Evolutionary conservation across 1,140 invertebrate species (phyloP).

Genomic region (Uloborus diversus): DNA sequence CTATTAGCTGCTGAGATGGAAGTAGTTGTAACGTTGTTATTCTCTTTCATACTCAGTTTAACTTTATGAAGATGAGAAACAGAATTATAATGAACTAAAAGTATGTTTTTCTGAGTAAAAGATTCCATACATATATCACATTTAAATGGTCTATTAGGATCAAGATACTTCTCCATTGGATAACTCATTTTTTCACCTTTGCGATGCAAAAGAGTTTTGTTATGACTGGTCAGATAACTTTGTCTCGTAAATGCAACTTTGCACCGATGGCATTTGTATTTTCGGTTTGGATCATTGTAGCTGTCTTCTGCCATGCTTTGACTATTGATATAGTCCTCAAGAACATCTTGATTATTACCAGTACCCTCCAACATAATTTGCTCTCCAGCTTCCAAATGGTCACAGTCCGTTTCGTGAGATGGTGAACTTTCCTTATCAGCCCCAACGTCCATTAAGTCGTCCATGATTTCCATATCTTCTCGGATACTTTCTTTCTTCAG

Average conservation of each 20-base stretch:
- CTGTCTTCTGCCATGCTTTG: conserved; percentile 90
- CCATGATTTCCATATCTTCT: conserved; percentile 39
- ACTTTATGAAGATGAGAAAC: conserved; percentile 95
- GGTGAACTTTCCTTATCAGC: conserved; percentile 46
- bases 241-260: conserved; percentile 93
- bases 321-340: conserved; percentile 91
- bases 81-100: conserved; percentile 94
- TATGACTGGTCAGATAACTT: conserved; percentile 89
- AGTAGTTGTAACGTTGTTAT: conserved; percentile 15
- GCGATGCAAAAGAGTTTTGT: conserved; percentile 89
- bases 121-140: conserved; percentile 98
- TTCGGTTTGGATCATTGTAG: conserved; percentile 88
- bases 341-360: conserved; percentile 63
- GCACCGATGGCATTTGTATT: conserved; percentile 94
- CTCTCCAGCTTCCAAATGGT: conserved; percentile 38
- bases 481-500: conserved; percentile 61
- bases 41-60: conserved; percentile 82
- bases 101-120: conserved; percentile 95
- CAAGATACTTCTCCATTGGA: conserved; percentile 94
- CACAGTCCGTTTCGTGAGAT: conserved; percentile 46
- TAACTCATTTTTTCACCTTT: conserved; percentile 90
- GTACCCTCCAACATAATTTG: conserved; percentile 9
- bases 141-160: conserved; percentile 92
- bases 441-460: conserved; percentile 44
- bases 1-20: neutral